These are phyloP conservation scores for Andrena minutula DNA, from an alignment of 2,888 invertebrate genomes.

Conservation along the genomic window DNA sequence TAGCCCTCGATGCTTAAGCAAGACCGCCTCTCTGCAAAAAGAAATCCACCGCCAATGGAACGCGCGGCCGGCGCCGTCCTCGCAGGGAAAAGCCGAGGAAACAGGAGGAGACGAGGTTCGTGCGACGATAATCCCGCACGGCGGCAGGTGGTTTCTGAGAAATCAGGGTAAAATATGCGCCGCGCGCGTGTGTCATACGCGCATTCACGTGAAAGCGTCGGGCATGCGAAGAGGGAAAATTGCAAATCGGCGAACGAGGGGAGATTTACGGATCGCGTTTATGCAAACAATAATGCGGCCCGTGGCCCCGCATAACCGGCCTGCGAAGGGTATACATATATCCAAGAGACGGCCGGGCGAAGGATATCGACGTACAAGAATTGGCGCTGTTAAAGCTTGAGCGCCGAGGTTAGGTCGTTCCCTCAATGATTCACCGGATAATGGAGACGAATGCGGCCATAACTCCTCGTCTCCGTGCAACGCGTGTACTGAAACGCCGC, in stretches of 20 bases:
- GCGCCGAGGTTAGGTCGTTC: conserved; percentile 75
- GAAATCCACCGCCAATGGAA: no score
- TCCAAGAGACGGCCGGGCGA: conserved; percentile 51
- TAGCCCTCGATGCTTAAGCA: neutral
- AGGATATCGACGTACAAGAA: conserved; percentile 73
- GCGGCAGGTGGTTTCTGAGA: conserved; percentile 62
- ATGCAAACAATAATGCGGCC: conserved; percentile 80
- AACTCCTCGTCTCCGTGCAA: conserved; percentile 77
- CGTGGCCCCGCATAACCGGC: conserved; percentile 45
- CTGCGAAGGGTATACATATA: conserved; percentile 39
- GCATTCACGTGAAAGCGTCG: conserved; percentile 59
- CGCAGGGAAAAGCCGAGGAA: conserved; percentile 1
- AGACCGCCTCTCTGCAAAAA: no score
- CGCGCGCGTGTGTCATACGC: conserved; percentile 58
- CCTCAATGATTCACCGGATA: conserved; percentile 81
- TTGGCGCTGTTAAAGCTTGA: conserved; percentile 73
- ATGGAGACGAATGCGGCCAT: conserved; percentile 83
- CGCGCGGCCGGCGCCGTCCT: no score
- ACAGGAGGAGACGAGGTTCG: conserved; percentile 18
- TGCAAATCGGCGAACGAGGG: conserved; percentile 65
- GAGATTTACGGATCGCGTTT: conserved; percentile 79
- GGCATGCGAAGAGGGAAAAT: conserved; percentile 60
- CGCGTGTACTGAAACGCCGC: conserved; percentile 39
- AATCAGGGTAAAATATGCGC: conserved; percentile 62
- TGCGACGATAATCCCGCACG: conserved; percentile 41